A percentile compares a stretch with the other conserved stretches of the same genome.
These are phyloP conservation scores for Rhinichthys klamathensis DNA, from an alignment of 2,113 vertebrate species.

Conservation along the genomic window DNA sequence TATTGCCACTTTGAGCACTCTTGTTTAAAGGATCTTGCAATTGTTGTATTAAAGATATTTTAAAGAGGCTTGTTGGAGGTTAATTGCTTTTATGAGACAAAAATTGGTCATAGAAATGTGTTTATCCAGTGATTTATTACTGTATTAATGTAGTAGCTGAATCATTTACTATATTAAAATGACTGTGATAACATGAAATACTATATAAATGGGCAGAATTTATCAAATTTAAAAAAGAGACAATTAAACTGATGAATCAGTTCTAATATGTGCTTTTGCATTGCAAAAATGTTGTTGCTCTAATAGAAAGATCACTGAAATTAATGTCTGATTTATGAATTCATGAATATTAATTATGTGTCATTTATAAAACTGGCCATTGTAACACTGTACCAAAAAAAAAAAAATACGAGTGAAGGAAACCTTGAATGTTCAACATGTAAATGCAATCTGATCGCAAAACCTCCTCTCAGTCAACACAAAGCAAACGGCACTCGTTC, in stretches of 20 bases:
- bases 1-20: background rate
- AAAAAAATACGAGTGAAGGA: background rate
- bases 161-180: background rate
- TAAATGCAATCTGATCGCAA: background rate
- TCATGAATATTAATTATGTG: background rate
- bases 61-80: background rate
- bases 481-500: background rate
- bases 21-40: background rate
- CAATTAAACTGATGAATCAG: too few species aligned
- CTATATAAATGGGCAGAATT: background rate
- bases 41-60: constrained; percentile 20
- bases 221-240: background rate
- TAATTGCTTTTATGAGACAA: constrained; percentile 8
- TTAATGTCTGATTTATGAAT: background rate
- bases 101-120: constrained; percentile 17
- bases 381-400: background rate
- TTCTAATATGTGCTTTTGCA: background rate
- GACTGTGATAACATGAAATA: background rate
- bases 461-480: background rate
- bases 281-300: background rate
- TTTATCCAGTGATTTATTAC: background rate
- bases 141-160: background rate
- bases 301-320: background rate
- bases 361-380: background rate
- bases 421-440: background rate